Conservation (phyloP, 2,888 invertebrate species). For the Alloscopus bannaensis region DNA sequence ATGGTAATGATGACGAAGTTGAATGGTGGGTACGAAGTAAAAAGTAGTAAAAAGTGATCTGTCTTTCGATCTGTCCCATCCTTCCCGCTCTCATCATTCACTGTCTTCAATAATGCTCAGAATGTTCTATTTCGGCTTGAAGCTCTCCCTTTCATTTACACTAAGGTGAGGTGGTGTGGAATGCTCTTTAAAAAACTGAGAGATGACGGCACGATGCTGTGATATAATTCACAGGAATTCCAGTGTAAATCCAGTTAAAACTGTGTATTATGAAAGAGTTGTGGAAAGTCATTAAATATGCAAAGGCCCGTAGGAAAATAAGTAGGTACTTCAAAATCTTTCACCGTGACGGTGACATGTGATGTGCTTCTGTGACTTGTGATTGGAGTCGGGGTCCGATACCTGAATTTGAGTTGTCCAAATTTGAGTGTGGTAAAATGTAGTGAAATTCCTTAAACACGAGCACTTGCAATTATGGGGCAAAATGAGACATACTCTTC, state of each 20-base stretch:
- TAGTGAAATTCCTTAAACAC: too few species aligned
- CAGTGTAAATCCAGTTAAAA: slow-evolving; percentile 39
- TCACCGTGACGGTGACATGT: too few species aligned
- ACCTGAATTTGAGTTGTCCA: background rate
- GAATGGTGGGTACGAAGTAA: slow-evolving; percentile 33
- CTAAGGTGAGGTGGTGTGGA: slow-evolving; percentile 5
- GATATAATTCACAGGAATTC: slow-evolving; percentile 45
- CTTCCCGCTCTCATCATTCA: slow-evolving; percentile 52
- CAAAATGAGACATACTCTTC: too few species aligned
- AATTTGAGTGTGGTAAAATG: background rate
- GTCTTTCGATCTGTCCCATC: slow-evolving; percentile 62
- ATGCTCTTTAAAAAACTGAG: slow-evolving; percentile 35
- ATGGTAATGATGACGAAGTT: slow-evolving; percentile 57
- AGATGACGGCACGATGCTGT: slow-evolving; percentile 43
- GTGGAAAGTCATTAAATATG: slow-evolving; percentile 58
- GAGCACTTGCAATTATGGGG: too few species aligned
- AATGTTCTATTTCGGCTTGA: slow-evolving; percentile 45
- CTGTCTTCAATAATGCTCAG: slow-evolving; percentile 54
- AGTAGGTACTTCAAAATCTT: slow-evolving; percentile 41
- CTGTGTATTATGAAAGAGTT: slow-evolving; percentile 46
- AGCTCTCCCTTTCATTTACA: slow-evolving; percentile 13
- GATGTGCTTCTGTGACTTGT: slow-evolving; percentile 16
- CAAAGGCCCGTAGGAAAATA: slow-evolving; percentile 33
- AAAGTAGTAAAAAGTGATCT: slow-evolving; percentile 55
- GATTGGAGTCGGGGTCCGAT: too few species aligned